These are phyloP conservation scores for Tricholaema leucomelas DNA, from an alignment of 2,113 vertebrate species.

Conservation along the genomic window DNA sequence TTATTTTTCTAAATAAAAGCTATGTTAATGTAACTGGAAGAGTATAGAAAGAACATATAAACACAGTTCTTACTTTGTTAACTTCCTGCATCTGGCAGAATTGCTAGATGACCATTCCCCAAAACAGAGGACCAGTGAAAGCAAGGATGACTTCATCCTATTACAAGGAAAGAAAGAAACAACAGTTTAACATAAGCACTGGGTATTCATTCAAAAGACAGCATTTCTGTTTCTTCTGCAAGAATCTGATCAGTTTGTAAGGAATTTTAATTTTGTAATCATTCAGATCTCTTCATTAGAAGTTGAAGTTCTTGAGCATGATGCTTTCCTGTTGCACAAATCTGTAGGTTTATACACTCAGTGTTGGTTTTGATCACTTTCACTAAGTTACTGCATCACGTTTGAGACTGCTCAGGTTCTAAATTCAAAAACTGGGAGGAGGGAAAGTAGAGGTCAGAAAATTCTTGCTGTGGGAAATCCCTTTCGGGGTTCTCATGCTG, in stretches of 20 bases:
- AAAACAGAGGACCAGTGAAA: not conserved
- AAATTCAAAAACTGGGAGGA: not conserved
- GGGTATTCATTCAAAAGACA: not conserved
- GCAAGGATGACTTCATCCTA: not conserved
- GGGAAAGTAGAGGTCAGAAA: not conserved
- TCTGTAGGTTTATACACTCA: not conserved
- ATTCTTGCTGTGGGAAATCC: constrained; percentile 6
- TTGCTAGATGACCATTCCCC: not conserved
- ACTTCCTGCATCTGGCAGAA: not conserved
- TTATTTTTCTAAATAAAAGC: not conserved
- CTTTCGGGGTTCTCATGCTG: not conserved
- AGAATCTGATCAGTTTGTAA: not conserved
- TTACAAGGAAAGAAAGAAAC: not conserved
- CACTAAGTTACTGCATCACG: not conserved
- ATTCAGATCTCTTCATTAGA: not conserved
- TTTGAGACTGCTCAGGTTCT: not conserved
- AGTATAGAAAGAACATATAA: not conserved
- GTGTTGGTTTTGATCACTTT: not conserved
- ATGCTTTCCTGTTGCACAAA: not conserved
- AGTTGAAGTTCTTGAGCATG: not conserved
- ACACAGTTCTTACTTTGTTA: not conserved
- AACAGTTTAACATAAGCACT: not conserved
- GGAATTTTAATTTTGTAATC: not conserved
- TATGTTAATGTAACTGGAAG: not conserved
- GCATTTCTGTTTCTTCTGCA: not conserved